Evolutionary conservation across 2,888 invertebrate genomes (phyloP), one percentile per base, ranked within the genome.

Genomic region (Parnassius glacialis): DNA sequence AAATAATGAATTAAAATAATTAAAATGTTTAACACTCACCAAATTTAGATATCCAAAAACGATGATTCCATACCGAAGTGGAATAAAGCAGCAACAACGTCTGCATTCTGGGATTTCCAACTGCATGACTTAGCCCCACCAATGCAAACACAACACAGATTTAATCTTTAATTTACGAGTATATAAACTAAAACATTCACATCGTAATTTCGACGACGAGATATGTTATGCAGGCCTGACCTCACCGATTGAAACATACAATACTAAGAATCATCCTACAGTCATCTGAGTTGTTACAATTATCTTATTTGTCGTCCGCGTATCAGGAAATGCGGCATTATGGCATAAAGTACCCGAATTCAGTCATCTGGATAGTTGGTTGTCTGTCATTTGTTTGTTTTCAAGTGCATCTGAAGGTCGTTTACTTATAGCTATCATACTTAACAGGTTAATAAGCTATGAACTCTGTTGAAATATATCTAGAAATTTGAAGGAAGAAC

Each of bases 41-140:
- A 80, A 65, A 61, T 71, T 72, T 11, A 79, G 61, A 60, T 76
- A 78, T 9, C 79, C 82, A 62, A 81, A 79, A 16, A 74, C 65
- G 10, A 84, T 66, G 44, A 85, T 75, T 3, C 85, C 84, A 57
- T 74, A 69, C 10, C 84, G 70, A 13, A 83, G 59, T 3, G 85
- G 84, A 0, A 84, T 9, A 56, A 80, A 84, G 34, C 70, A 71
- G 50, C 78, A 83, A 56, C 84, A 84, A 57, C 80, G 71, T 25
- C 62, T 72, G 47, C 73, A 82, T 53, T 75, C 77, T 1, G 84
- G 83, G 56, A 81, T 69, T 69, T 84, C 80, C 16, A 79, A 58
- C 62, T 67, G 70, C 80, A 80, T 80, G 42, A 45, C 41, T 56
- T 10, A 41, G 5, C 42, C 7, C 41, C 10, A 16, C 3, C 5